A percentile compares a stretch with the other conserved stretches of the same genome.
phyloP scores from a whole-genome alignment of 2,113 vertebrate genomes.

The Potamarius usumacintae region DNA sequence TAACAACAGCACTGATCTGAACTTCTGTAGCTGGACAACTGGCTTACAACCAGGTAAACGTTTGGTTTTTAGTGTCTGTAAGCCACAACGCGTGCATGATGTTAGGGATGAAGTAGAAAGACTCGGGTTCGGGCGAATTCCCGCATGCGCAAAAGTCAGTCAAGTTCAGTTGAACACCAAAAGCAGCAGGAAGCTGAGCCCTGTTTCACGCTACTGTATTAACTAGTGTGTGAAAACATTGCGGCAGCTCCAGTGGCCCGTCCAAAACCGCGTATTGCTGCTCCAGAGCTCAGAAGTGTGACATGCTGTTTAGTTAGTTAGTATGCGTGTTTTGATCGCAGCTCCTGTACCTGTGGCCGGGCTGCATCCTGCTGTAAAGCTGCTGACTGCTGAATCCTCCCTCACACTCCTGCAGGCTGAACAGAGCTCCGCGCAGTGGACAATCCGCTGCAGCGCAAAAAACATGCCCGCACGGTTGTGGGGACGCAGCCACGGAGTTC shows the following conservation, averaged over 20 bases:
- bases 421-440: constrained; percentile 58
- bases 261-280: neutral
- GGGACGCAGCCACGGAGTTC: constrained; percentile 57
- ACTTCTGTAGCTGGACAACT: neutral
- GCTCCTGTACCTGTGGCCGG: constrained; percentile 6
- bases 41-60: neutral
- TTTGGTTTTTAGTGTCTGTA: neutral
- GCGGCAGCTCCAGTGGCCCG: neutral
- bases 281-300: neutral
- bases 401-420: constrained; percentile 31
- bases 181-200: neutral
- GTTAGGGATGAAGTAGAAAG: neutral
- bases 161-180: neutral
- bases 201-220: neutral
- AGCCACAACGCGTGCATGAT: neutral
- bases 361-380: constrained; percentile 15
- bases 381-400: constrained; percentile 42
- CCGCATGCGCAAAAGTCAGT: neutral
- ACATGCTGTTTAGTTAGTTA: neutral
- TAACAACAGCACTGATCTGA: neutral
- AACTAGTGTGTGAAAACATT: neutral
- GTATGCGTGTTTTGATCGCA: neutral
- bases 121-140: neutral
- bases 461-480: constrained; percentile 54
- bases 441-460: constrained; percentile 46